These are phyloP conservation scores for Campopleginae sp. DNA, from an alignment of 2,888 invertebrate species.

Conservation along the genomic window DNA sequence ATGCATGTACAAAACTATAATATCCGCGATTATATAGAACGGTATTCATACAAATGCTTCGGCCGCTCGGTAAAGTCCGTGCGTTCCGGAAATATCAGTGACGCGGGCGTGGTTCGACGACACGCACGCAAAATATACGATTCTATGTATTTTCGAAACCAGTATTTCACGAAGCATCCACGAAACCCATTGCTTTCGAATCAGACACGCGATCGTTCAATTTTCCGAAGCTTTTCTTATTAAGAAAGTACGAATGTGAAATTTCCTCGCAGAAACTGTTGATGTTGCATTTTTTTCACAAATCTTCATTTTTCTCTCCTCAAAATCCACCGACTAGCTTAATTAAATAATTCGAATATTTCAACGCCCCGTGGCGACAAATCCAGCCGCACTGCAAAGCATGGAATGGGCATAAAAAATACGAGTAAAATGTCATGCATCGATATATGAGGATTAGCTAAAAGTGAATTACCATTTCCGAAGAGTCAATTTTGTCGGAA, in stretches of 20 bases:
- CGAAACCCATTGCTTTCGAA: neutral
- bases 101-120: slow-evolving; percentile 57
- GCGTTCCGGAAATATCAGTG: slow-evolving; percentile 64
- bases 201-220: neutral
- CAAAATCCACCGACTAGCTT: neutral
- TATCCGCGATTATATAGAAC: neutral
- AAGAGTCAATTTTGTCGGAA: slow-evolving; percentile 20
- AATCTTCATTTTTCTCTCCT: neutral
- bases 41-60: neutral
- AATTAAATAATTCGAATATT: neutral
- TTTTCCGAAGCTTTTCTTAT: neutral
- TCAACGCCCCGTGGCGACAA: neutral
- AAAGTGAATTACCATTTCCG: slow-evolving; percentile 57
- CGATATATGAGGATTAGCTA: slow-evolving; percentile 19
- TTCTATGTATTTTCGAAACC: slow-evolving; percentile 38
- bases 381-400: too few species aligned
- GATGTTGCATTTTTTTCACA: neutral
- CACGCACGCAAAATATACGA: slow-evolving; percentile 54
- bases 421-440: neutral
- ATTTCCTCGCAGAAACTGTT: neutral
- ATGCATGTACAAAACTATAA: neutral
- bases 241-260: neutral
- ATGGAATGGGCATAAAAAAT: neutral
- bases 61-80: slow-evolving; percentile 32
- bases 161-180: neutral